These are phyloP conservation scores for Drosophila gaucha DNA, from an alignment of 2,888 invertebrate genomes.

Conservation along the genomic window DNA sequence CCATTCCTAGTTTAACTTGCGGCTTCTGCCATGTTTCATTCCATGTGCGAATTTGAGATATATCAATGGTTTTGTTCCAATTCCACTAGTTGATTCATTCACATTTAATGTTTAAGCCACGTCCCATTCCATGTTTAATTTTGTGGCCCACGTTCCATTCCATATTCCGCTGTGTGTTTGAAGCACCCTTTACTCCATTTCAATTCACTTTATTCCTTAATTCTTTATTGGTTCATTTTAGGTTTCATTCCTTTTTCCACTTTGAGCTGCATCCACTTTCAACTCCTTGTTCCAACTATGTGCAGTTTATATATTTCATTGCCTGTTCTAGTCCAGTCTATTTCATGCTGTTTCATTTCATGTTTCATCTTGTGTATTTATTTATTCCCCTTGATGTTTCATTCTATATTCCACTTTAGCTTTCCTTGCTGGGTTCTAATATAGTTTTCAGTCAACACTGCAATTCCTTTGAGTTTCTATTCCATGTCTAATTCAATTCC, in stretches of 20 bases:
- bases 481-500: no score
- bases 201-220: background rate
- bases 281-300: background rate
- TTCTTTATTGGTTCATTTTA: no score
- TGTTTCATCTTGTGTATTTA: background rate
- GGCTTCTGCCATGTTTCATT: background rate
- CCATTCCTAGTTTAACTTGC: background rate
- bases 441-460: no score
- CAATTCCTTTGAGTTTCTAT: no score
- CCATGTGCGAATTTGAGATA: no score
- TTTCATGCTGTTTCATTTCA: no score
- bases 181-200: background rate
- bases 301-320: no score
- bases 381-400: background rate
- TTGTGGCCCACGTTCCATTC: background rate
- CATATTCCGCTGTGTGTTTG: background rate
- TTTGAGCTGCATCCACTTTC: background rate
- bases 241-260: background rate
- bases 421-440: no score
- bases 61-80: no score
- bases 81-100: no score
- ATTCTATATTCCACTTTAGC: no score
- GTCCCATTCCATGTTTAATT: background rate
- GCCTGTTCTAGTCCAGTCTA: background rate
- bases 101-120: background rate